phyloP scores from a whole-genome alignment of 2,888 invertebrate species.

The Drosophila atroscutellata region DNA sequence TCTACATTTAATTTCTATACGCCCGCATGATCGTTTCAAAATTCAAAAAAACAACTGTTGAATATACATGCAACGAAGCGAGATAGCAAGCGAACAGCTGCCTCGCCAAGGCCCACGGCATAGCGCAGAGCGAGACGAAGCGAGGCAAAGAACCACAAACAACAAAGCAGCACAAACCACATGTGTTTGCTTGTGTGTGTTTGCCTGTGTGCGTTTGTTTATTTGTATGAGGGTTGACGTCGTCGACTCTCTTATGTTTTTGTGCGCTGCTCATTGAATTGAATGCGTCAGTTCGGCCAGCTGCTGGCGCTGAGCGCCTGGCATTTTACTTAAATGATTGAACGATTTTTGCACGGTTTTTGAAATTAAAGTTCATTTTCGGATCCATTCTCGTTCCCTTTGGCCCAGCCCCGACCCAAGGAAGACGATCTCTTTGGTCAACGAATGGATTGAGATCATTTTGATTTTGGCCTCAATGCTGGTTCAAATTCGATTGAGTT shows the following conservation, averaged over 20 bases:
- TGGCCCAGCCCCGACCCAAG: constrained; percentile 24
- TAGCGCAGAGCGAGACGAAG: constrained; percentile 41
- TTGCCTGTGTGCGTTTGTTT: background rate
- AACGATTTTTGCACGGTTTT: constrained; percentile 82
- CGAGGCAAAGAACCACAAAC: constrained; percentile 51
- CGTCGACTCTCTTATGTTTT: constrained; percentile 53
- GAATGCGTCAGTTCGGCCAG: constrained; percentile 48
- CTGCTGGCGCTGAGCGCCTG: constrained; percentile 62
- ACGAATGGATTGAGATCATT: constrained; percentile 13
- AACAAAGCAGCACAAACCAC: constrained; percentile 20
- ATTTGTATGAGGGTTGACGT: constrained; percentile 37
- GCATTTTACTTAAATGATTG: constrained; percentile 77
- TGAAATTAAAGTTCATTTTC: constrained; percentile 68
- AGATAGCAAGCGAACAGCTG: constrained; percentile 33
- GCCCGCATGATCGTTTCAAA: constrained; percentile 73
- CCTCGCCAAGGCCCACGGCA: constrained; percentile 2
- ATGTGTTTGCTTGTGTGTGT: background rate
- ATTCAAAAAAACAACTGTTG: constrained; percentile 38
- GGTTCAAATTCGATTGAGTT: background rate
- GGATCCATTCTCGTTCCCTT: constrained; percentile 58
- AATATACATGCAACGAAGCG: constrained; percentile 32
- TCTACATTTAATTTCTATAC: constrained; percentile 36
- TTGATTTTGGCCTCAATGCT: background rate
- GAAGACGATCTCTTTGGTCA: constrained; percentile 38
- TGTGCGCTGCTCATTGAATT: constrained; percentile 52